A percentile compares a stretch with the other conserved stretches of the same genome.
Evolutionary conservation across 2,113 vertebrate species (phyloP).

Genomic region (Sprattus sprattus): DNA sequence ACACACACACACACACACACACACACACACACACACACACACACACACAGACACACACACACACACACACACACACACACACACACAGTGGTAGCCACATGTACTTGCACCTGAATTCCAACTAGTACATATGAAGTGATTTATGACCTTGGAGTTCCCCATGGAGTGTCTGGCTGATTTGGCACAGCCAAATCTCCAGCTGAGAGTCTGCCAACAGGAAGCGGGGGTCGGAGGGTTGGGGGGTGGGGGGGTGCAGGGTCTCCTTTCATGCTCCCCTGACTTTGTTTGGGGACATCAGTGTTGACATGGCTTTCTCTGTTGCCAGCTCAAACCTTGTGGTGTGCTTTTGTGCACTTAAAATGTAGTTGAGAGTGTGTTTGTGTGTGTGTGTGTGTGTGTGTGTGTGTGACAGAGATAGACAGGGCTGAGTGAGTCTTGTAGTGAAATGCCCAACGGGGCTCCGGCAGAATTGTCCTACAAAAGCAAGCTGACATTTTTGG

Average conservation of each 20-base stretch:
- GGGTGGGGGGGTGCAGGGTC: background rate
- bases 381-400: background rate
- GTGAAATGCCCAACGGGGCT: background rate
- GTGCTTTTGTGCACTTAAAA: background rate
- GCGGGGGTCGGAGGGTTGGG: background rate
- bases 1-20: too few relatives aligned
- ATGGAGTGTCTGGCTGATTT: background rate
- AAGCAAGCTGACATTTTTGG: background rate
- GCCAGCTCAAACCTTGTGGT: conserved; percentile 1
- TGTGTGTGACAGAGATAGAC: background rate
- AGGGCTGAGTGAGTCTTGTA: background rate
- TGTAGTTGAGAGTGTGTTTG: background rate
- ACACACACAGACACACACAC: too few relatives aligned
- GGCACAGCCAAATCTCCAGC: background rate
- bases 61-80: too few relatives aligned
- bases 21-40: too few relatives aligned
- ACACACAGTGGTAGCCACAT: too few relatives aligned
- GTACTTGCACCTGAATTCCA: background rate
- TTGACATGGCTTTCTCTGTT: conserved; percentile 15
- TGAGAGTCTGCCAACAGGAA: conserved; percentile 14
- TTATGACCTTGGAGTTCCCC: background rate
- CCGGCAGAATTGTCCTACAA: conserved; percentile 15
- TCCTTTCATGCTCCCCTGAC: conserved; percentile 1
- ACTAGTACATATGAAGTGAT: background rate
- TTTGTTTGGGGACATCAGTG: conserved; percentile 27